phyloP scores from a whole-genome alignment of 2,797 vertebrate species.

The Crenuchus spilurus region DNA sequence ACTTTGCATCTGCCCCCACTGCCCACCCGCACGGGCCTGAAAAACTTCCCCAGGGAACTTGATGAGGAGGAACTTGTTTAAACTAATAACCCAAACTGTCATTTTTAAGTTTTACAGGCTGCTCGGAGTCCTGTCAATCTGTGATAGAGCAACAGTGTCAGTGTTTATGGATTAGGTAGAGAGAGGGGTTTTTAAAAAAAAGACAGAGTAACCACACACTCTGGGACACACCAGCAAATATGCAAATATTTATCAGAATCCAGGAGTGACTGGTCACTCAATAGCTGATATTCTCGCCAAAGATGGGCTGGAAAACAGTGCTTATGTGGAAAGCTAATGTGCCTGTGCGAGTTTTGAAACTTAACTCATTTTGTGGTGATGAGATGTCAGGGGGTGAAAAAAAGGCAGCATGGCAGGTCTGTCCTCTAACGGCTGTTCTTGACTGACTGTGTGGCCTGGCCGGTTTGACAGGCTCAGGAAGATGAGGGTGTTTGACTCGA shows the following conservation, averaged over 20 bases:
- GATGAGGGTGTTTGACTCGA: constrained; percentile 57
- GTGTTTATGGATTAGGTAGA: background rate
- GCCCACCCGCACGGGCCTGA: background rate
- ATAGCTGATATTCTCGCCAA: constrained; percentile 60
- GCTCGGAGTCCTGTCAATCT: too few species aligned
- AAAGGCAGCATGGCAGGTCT: constrained; percentile 67
- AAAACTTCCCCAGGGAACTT: constrained; percentile 14
- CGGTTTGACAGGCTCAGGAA: constrained; percentile 70
- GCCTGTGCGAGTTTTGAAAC: constrained; percentile 57
- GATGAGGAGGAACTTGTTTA: constrained; percentile 24
- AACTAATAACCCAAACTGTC: background rate
- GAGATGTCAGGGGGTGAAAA: background rate
- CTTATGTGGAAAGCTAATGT: constrained; percentile 36
- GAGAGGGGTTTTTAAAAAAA: constrained; percentile 2
- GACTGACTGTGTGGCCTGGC: constrained; percentile 64
- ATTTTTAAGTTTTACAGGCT: background rate
- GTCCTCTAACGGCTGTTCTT: constrained; percentile 65
- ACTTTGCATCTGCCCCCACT: background rate
- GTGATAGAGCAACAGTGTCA: background rate
- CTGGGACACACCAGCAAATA: constrained; percentile 51
- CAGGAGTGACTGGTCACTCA: constrained; percentile 56
- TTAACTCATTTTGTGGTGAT: constrained; percentile 38
- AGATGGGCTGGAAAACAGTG: constrained; percentile 73
- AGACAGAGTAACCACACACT: background rate
- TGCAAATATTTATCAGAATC: constrained; percentile 74